Percentiles rank a stretch among this genome's conserved stretches.
These are phyloP conservation scores for Amphilophus citrinellus DNA, from an alignment of 2,113 vertebrate genomes.

Conservation along the genomic window DNA sequence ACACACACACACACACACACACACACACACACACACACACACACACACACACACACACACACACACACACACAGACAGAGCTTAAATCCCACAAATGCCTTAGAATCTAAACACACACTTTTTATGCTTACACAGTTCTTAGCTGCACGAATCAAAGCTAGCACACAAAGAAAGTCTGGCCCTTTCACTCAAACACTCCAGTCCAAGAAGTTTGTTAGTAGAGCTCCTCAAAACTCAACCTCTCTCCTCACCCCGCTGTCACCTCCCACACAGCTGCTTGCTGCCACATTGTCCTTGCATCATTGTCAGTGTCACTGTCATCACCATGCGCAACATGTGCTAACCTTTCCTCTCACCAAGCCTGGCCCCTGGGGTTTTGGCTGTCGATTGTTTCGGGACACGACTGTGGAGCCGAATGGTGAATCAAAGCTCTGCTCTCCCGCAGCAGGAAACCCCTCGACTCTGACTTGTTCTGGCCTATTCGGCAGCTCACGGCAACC, in stretches of 20 bases:
- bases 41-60: too few relatives aligned
- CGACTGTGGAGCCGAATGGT: conserved; percentile 48
- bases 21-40: too few relatives aligned
- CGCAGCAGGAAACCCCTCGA: conserved; percentile 64
- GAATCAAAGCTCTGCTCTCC: conserved; percentile 64
- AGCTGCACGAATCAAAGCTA: conserved; percentile 15
- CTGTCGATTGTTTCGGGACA: conserved; percentile 59
- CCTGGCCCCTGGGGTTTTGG: conserved; percentile 51
- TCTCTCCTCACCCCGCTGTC: conserved; percentile 60
- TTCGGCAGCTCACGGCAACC: conserved; percentile 52
- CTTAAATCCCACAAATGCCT: background rate
- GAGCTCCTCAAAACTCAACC: conserved; percentile 47
- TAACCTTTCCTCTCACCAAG: conserved; percentile 67
- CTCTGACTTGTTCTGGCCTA: conserved; percentile 43
- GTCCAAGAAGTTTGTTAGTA: conserved; percentile 46
- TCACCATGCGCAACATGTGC: conserved; percentile 54
- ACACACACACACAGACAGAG: background rate
- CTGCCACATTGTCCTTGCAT: conserved; percentile 66
- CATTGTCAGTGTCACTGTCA: conserved; percentile 75
- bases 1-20: too few relatives aligned
- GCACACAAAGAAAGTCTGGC: conserved; percentile 7
- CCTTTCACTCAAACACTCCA: conserved; percentile 33
- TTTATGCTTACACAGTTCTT: conserved; percentile 1
- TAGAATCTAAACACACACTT: background rate
- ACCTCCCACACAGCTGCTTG: conserved; percentile 73